These are phyloP conservation scores for Tridacna crocea DNA, from an alignment of 2,888 invertebrate species.

Conservation along the genomic window DNA sequence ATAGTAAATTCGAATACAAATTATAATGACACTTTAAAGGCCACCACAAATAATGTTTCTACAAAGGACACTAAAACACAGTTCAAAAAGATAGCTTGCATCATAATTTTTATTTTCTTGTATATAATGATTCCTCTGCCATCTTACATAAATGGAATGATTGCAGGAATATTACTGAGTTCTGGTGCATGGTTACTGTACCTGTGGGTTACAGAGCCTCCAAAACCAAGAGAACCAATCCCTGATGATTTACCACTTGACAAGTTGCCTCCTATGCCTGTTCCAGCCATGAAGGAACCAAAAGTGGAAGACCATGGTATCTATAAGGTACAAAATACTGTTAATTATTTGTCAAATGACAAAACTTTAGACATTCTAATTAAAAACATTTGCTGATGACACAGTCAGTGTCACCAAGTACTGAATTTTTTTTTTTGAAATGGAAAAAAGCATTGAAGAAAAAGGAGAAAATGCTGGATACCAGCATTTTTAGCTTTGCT, in stretches of 20 bases:
- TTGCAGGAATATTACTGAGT: constrained; percentile 72
- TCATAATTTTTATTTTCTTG: constrained; percentile 65
- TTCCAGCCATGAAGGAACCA: constrained; percentile 76
- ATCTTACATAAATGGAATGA: constrained; percentile 77
- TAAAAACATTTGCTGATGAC: too few relatives aligned
- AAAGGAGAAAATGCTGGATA: too few relatives aligned
- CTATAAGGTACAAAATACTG: constrained; percentile 73
- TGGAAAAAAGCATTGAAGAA: too few relatives aligned
- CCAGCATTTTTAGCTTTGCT: too few relatives aligned
- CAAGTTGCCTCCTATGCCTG: constrained; percentile 74
- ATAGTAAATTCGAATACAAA: constrained; percentile 31
- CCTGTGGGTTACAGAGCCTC: constrained; percentile 71
- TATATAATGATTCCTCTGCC: constrained; percentile 79
- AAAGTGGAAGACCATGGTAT: constrained; percentile 74
- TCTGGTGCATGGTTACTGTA: constrained; percentile 70
- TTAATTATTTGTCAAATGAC: not conserved
- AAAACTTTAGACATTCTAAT: too few relatives aligned
- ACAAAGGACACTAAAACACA: constrained; percentile 43
- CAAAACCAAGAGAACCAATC: constrained; percentile 62
- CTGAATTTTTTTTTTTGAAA: too few relatives aligned
- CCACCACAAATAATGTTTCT: constrained; percentile 12
- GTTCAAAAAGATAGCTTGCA: constrained; percentile 57
- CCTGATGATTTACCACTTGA: constrained; percentile 69
- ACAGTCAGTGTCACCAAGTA: too few relatives aligned
- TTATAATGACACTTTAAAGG: constrained; percentile 5